Percentiles rank a stretch among this genome's conserved stretches.
phyloP scores from a whole-genome alignment of 2,888 invertebrate genomes.

The Cancer borealis region DNA sequence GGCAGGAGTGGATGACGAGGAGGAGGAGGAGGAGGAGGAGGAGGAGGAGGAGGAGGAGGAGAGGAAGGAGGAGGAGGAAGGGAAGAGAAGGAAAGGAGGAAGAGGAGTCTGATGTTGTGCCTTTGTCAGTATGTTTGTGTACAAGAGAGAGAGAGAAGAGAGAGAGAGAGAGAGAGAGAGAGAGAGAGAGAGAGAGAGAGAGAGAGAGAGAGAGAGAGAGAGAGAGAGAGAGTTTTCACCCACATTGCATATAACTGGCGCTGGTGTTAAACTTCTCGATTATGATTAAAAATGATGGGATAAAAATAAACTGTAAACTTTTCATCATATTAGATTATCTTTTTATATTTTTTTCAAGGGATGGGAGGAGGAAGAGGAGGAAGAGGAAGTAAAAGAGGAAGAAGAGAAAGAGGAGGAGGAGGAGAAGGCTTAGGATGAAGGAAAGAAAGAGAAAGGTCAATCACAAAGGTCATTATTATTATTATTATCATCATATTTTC shows the following conservation, averaged over 20 bases:
- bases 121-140: not conserved
- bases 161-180: constrained; percentile 32
- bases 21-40: not conserved
- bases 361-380: too few relatives aligned
- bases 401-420: too few relatives aligned
- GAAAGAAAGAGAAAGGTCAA: too few relatives aligned
- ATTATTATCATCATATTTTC: too few relatives aligned
- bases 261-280: not conserved
- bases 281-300: not conserved
- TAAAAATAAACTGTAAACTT: not conserved
- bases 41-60: not conserved
- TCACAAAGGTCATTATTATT: too few relatives aligned
- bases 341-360: too few relatives aligned
- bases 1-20: not conserved
- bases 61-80: not conserved
- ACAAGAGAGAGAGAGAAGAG: not conserved
- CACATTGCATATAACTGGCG: not conserved
- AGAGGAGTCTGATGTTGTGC: not conserved
- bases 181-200: constrained; percentile 13
- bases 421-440: too few relatives aligned
- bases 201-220: not conserved
- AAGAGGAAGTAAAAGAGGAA: too few relatives aligned
- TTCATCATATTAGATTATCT: not conserved
- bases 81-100: not conserved
- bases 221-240: not conserved